Evolutionary conservation across 2,113 vertebrate genomes (phyloP).

Genomic region (Melanerpes formicivorus): DNA sequence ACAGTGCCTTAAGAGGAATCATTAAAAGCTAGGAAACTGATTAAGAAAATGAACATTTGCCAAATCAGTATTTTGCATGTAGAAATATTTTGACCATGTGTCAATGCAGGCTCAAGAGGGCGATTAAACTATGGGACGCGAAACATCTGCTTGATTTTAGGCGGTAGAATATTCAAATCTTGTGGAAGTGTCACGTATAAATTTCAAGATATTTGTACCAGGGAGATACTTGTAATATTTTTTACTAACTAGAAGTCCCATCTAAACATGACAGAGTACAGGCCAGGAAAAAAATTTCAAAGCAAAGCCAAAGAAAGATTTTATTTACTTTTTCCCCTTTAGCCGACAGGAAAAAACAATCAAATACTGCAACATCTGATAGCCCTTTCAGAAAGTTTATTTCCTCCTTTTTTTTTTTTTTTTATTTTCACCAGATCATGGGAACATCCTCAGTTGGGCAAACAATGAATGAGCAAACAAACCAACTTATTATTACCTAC

Average conservation of each 20-base stretch:
- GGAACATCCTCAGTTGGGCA: constrained; percentile 44
- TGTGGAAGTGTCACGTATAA: neutral
- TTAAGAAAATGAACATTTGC: neutral
- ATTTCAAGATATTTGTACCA: neutral
- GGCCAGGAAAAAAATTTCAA: constrained; percentile 52
- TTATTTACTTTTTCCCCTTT: constrained; percentile 58
- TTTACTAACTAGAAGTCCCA: neutral
- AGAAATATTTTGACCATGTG: neutral
- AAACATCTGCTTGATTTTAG: neutral
- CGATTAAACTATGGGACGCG: neutral
- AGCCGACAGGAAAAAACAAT: constrained; percentile 28
- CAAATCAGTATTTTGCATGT: neutral
- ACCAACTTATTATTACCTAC: constrained; percentile 35
- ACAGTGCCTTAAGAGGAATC: neutral
- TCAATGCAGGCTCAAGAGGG: neutral
- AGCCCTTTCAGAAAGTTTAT: constrained; percentile 12
- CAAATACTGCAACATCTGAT: neutral
- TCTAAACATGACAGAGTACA: constrained; percentile 42
- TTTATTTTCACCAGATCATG: neutral
- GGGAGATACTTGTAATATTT: neutral
- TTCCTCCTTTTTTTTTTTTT: neutral
- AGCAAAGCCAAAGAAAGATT: constrained; percentile 48
- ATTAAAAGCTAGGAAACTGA: neutral
- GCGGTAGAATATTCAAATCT: neutral
- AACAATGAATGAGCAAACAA: constrained; percentile 54